phyloP scores from a whole-genome alignment of 2,888 invertebrate species.

The Archaeoteleia sp. region DNA sequence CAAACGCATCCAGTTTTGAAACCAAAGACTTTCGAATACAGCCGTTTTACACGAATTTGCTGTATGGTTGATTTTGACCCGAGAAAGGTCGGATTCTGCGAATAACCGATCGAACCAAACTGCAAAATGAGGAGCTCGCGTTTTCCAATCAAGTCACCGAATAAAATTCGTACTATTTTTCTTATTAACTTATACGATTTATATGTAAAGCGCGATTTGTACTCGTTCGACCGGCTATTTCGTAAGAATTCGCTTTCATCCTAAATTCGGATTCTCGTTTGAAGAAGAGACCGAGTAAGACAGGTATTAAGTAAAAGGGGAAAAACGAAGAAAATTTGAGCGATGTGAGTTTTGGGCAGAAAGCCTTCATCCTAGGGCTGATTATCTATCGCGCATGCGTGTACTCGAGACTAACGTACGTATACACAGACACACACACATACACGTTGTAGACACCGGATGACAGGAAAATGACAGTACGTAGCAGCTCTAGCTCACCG shows the following conservation, averaged over 20 bases:
- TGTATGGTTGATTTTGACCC: conserved; percentile 1
- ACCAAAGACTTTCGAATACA: conserved; percentile 7
- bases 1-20: not conserved
- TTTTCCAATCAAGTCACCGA: conserved; percentile 40
- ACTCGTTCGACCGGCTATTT: conserved; percentile 1
- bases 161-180: conserved; percentile 49
- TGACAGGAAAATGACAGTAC: conserved; percentile 13
- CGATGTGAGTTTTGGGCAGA: not conserved
- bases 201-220: conserved; percentile 11
- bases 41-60: not conserved
- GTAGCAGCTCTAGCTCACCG: conserved; percentile 70
- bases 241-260: not conserved
- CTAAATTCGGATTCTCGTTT: conserved; percentile 1
- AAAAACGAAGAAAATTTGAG: too few species aligned
- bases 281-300: too few species aligned
- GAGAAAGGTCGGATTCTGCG: not conserved
- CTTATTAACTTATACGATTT: conserved; percentile 42
- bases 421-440: conserved; percentile 2
- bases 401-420: not conserved
- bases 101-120: conserved; percentile 23
- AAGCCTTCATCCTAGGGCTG: not conserved
- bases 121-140: conserved; percentile 6
- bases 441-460: not conserved
- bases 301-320: too few species aligned
- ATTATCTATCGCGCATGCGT: not conserved